Evolutionary conservation across 2,113 vertebrate genomes (phyloP), one percentile per base, ranked within the genome.

Genomic region (Thamnophis sirtalis): DNA sequence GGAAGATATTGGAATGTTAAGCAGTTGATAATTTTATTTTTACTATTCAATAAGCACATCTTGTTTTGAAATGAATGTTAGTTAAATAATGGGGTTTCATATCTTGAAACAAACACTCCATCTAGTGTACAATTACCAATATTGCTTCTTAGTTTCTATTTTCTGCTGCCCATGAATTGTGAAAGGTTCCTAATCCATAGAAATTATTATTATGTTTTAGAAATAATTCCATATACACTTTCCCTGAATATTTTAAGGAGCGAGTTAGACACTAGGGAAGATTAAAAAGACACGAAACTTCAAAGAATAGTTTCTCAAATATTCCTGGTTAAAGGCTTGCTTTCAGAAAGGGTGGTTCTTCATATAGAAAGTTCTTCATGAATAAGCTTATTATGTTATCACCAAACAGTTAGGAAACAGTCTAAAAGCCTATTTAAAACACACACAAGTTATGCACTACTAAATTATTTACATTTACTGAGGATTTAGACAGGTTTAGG

Each of bases 101-200:
- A 63, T 89, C 50, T 58, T 96, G 94, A 91, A 93, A 55, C 95
- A 38, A 49, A 89, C 22, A 33, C 95, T 94, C 96, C 97, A 97
- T 90, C 97, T 97, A 94, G 96, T 91, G 97, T 92, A 85, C 84
- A 49, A 80, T 93, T 80, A 0, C 49, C 1, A 63, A 9, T 50
- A 96, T 53, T 96, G 91, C 93, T 89, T 87, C 8, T 94, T 73
- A 50, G 19, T 54, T 60, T 58, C 15, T 26, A 5, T 48, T 87
- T 73, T 73, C 13, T 73, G 50, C 22, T 38, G 54, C 13, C 63
- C 19, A 2, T 15, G 19, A 63, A 68, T 33, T 48, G 26, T 85
- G 8, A 33, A 80, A 80, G 33, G 33, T 80, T 80, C 33, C 3
- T 80, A 80, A 38, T 80, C 73, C 73, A 38, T 80, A 80, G n/a